Evolutionary conservation across 2,797 vertebrate species (phyloP).

Genomic region (Acanthurus tractus): DNA sequence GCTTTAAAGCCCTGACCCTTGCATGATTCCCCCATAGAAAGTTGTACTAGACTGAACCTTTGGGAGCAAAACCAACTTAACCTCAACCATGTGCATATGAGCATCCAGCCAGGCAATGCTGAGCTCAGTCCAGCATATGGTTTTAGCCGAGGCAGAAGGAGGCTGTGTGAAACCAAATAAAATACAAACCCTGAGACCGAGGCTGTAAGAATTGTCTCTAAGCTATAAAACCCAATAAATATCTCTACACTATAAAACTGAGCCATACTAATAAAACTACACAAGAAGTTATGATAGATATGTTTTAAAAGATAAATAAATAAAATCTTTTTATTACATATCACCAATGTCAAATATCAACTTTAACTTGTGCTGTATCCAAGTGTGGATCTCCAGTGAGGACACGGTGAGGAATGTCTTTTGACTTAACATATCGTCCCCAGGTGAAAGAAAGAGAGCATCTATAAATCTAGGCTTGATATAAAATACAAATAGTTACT

Average conservation of each 20-base stretch:
- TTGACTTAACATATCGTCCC: neutral
- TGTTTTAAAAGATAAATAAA: neutral
- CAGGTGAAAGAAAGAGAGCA: neutral
- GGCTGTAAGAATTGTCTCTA: neutral
- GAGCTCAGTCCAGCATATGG: conserved; percentile 31
- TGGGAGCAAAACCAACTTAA: conserved; percentile 51
- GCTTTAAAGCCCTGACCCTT: conserved; percentile 54
- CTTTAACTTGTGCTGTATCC: neutral
- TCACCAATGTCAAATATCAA: neutral
- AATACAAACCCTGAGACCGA: conserved; percentile 8
- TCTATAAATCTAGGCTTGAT: neutral
- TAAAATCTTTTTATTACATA: neutral
- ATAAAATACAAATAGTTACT: neutral
- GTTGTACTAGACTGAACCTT: conserved; percentile 31
- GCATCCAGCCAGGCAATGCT: conserved; percentile 15
- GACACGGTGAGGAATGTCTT: neutral
- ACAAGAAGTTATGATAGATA: neutral
- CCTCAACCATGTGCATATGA: conserved; percentile 51
- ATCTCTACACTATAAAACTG: neutral
- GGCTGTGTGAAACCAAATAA: conserved; percentile 20
- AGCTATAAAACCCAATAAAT: neutral
- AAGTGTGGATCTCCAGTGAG: conserved; percentile 8
- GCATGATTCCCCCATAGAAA: conserved; percentile 42
- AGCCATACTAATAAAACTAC: neutral
- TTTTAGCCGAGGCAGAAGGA: conserved; percentile 22